These are phyloP conservation scores for Epiblema foenella DNA, from an alignment of 2,888 invertebrate genomes.

Conservation along the genomic window DNA sequence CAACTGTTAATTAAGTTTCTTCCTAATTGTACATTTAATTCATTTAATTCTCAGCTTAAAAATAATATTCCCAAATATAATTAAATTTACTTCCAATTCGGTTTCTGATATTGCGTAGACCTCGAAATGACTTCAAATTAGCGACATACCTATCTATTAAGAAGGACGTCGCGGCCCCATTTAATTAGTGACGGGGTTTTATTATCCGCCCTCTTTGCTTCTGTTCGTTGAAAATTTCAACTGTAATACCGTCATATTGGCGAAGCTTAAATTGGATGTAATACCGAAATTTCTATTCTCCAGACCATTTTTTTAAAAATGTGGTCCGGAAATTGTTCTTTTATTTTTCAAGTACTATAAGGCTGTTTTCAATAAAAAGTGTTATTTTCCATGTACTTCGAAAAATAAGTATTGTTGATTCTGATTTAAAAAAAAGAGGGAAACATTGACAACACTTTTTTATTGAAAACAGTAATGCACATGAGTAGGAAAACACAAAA, in stretches of 20 bases:
- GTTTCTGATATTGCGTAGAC: constrained; percentile 66
- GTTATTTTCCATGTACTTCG: too few species aligned
- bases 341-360: constrained; percentile 31
- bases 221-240: constrained; percentile 73
- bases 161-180: constrained; percentile 76
- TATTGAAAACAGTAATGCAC: too few species aligned
- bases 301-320: constrained; percentile 29
- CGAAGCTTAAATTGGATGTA: constrained; percentile 72
- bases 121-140: constrained; percentile 77
- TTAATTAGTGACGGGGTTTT: constrained; percentile 83
- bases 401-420: too few species aligned
- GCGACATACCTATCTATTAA: constrained; percentile 83
- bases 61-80: constrained; percentile 48
- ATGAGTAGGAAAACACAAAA: too few species aligned
- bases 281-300: constrained; percentile 57
- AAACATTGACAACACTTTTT: too few species aligned
- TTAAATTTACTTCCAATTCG: constrained; percentile 70
- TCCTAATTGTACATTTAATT: constrained; percentile 6
- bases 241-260: constrained; percentile 74
- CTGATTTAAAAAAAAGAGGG: too few species aligned
- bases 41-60: constrained; percentile 29
- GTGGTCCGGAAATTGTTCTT: constrained; percentile 37
- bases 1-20: constrained; percentile 1
- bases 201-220: constrained; percentile 77
- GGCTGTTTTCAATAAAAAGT: too few species aligned